A percentile compares a stretch with the other conserved stretches of the same genome.
These are phyloP conservation scores for Cartodere bifasciata DNA, from an alignment of 2,888 invertebrate species.

Conservation along the genomic window DNA sequence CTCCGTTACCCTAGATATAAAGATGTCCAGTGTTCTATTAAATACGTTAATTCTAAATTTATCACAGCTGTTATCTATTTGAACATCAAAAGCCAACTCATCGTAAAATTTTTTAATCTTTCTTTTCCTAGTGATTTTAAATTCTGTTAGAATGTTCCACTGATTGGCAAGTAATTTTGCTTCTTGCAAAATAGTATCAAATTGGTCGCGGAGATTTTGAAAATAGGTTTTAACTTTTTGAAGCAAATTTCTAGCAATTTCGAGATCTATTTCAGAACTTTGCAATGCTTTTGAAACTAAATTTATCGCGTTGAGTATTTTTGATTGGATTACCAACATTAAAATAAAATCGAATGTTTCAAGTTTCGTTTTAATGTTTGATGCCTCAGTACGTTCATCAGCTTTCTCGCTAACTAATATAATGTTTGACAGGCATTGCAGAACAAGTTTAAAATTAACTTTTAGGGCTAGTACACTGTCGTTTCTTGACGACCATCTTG, in stretches of 20 bases:
- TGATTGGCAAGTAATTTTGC: no score
- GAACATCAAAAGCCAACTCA: no score
- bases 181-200: no score
- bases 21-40: no score
- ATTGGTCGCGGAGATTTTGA: no score
- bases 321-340: slow-evolving; percentile 6
- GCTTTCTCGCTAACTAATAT: slow-evolving; percentile 5
- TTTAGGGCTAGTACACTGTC: slow-evolving; percentile 5
- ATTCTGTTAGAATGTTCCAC: no score
- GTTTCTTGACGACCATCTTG: slow-evolving; percentile 3
- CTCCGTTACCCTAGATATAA: no score
- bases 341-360: slow-evolving; percentile 7
- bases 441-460: slow-evolving; percentile 3
- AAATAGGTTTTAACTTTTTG: no score
- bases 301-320: slow-evolving; percentile 4
- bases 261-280: slow-evolving; percentile 1
- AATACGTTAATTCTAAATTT: no score
- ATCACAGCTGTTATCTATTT: no score
- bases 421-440: slow-evolving; percentile 5
- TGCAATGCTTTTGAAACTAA: slow-evolving; percentile 6
- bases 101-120: no score
- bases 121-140: no score
- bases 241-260: slow-evolving; percentile 3
- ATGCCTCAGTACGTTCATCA: slow-evolving; percentile 4
- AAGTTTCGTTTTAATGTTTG: slow-evolving; percentile 3